phyloP scores from a whole-genome alignment of 2,888 invertebrate genomes.

The Diarsia rubi region DNA sequence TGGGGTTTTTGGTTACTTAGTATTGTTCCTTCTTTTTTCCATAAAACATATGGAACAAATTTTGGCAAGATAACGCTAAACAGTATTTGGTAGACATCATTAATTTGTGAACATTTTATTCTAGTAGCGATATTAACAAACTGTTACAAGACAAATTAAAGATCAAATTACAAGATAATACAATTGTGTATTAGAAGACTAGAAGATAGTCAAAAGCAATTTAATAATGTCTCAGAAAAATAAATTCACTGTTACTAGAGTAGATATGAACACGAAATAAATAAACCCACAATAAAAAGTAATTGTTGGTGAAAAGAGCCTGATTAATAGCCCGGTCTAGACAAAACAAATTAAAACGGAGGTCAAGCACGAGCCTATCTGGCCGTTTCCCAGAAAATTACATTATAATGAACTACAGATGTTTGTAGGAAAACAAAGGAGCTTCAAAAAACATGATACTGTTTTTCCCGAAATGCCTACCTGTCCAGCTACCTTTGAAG shows the following conservation, averaged over 20 bases:
- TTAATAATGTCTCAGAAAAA: slow-evolving; percentile 11
- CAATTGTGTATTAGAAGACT: neutral
- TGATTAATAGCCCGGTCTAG: slow-evolving; percentile 57
- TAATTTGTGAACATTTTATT: neutral
- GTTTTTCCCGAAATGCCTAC: slow-evolving; percentile 16
- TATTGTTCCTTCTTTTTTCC: neutral
- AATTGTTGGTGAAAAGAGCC: slow-evolving; percentile 35
- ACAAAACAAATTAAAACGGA: slow-evolving; percentile 56
- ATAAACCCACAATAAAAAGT: slow-evolving; percentile 43
- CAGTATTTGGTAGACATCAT: neutral
- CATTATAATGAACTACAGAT: slow-evolving; percentile 42
- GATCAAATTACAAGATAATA: neutral
- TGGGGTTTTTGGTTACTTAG: neutral
- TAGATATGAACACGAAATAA: slow-evolving; percentile 32
- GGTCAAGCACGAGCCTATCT: slow-evolving; percentile 41
- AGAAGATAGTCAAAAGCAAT: neutral
- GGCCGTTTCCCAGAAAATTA: slow-evolving; percentile 43
- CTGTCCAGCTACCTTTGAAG: slow-evolving; percentile 25
- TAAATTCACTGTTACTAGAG: neutral
- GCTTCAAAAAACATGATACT: slow-evolving; percentile 3
- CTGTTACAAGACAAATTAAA: neutral
- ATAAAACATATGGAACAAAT: no score
- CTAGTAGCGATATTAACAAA: neutral
- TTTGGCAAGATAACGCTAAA: neutral
- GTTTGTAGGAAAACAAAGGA: slow-evolving; percentile 38